phyloP scores from a whole-genome alignment of 2,888 invertebrate species.

The Orthonychiurus folsomi region DNA sequence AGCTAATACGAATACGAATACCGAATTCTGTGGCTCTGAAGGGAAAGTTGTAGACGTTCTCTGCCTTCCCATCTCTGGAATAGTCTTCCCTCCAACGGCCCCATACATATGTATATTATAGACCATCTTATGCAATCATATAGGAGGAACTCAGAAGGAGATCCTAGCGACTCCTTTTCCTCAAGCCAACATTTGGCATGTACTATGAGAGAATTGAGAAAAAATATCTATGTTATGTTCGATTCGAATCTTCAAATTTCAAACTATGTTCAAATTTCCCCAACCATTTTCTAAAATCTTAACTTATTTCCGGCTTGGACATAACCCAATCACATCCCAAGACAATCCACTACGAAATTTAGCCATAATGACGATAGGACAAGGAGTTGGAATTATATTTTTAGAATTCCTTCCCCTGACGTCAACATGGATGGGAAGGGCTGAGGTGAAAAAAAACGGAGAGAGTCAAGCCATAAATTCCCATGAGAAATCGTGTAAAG shows the following conservation, averaged over 20 bases:
- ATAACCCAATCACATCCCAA: too few species aligned
- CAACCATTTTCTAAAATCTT: too few species aligned
- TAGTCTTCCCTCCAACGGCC: background rate
- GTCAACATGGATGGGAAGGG: background rate
- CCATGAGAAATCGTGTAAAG: slow-evolving; percentile 36
- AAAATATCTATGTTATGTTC: too few species aligned
- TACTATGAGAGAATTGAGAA: too few species aligned
- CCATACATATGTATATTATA: slow-evolving; percentile 1
- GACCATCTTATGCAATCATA: slow-evolving; percentile 9
- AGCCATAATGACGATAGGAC: too few species aligned
- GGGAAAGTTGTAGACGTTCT: slow-evolving; percentile 7
- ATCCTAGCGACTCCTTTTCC: too few species aligned
- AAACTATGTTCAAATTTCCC: too few species aligned
- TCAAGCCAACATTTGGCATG: too few species aligned
- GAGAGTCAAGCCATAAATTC: slow-evolving; percentile 26
- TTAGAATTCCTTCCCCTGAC: background rate
- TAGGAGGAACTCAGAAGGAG: background rate
- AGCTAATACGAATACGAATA: slow-evolving; percentile 6
- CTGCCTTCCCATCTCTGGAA: background rate
- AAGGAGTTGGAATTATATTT: too few species aligned
- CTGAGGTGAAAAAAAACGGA: slow-evolving; percentile 1
- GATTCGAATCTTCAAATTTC: too few species aligned
- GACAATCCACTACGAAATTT: too few species aligned
- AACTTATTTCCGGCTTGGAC: too few species aligned
- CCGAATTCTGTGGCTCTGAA: background rate